phyloP scores from a whole-genome alignment of 2,888 invertebrate species.

The Mycalesis mineus region DNA sequence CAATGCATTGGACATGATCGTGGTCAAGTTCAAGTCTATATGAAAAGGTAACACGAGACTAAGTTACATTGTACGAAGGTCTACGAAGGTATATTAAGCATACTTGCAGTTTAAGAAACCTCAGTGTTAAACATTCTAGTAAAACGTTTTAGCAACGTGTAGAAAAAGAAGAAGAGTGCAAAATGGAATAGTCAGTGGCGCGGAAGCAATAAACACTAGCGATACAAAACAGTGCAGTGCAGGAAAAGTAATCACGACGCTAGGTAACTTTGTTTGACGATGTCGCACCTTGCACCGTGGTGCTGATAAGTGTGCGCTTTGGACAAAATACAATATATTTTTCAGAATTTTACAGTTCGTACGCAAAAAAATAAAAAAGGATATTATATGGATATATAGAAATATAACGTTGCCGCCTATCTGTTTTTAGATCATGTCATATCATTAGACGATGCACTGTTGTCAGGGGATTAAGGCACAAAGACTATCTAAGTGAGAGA shows the following conservation, averaged over 20 bases:
- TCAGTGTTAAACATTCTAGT: not conserved
- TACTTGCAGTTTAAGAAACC: not conserved
- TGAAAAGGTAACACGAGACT: too few relatives aligned
- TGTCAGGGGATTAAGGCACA: too few relatives aligned
- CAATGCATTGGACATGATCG: too few relatives aligned
- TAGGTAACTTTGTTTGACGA: conserved; percentile 50
- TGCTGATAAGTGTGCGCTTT: not conserved
- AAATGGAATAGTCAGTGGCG: conserved; percentile 35
- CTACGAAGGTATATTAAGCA: not conserved
- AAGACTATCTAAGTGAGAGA: too few relatives aligned
- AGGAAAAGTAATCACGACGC: conserved; percentile 55
- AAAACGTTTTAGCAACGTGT: conserved; percentile 4
- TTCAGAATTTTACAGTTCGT: too few relatives aligned
- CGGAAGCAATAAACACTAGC: conserved; percentile 41
- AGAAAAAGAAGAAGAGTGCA: conserved; percentile 20
- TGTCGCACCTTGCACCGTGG: conserved; percentile 34
- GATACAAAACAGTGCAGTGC: conserved; percentile 38
- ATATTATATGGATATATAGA: too few relatives aligned
- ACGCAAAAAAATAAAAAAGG: not conserved
- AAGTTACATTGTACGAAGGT: too few relatives aligned
- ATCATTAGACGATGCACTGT: too few relatives aligned
- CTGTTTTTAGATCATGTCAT: too few relatives aligned
- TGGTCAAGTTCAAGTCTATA: too few relatives aligned
- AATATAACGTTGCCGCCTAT: too few relatives aligned
- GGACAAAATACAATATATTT: not conserved